A percentile compares a stretch with the other conserved stretches of the same genome.
Evolutionary conservation across 2,888 invertebrate species (phyloP).

Genomic region (Mythimna vitellina): DNA sequence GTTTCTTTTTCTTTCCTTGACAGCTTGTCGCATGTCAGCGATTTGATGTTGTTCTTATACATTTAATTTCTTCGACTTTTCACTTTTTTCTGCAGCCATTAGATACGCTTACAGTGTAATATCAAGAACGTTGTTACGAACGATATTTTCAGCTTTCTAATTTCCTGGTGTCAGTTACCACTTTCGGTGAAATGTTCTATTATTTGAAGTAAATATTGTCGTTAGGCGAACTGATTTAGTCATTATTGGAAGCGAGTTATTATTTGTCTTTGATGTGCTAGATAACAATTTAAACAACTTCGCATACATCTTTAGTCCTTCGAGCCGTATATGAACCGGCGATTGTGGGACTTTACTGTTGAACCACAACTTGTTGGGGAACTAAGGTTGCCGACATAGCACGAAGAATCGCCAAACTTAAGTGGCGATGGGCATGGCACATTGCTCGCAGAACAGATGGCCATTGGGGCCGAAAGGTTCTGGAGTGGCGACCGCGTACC

Average conservation of each 20-base stretch:
- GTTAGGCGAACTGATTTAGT: background rate
- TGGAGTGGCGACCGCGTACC: no score
- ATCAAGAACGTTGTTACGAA: slow-evolving; percentile 9
- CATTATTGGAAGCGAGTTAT: background rate
- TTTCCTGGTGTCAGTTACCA: slow-evolving; percentile 47
- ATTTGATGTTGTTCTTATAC: background rate
- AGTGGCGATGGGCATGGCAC: no score
- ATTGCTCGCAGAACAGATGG: no score
- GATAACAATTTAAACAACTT: background rate
- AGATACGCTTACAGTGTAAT: slow-evolving; percentile 16
- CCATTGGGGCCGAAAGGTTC: no score
- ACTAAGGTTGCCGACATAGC: no score
- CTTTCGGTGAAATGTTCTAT: slow-evolving; percentile 8
- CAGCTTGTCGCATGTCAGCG: slow-evolving; percentile 13
- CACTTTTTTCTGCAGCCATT: background rate
- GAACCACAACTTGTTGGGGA: no score
- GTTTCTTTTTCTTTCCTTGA: slow-evolving; percentile 22
- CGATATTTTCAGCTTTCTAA: slow-evolving; percentile 35
- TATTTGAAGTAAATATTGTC: slow-evolving; percentile 25
- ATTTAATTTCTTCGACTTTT: slow-evolving; percentile 17
- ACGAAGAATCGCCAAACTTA: no score
- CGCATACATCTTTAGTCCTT: no score
- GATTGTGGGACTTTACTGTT: no score
- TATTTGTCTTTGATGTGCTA: no score
- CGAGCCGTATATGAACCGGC: no score